Base-by-base conservation (phyloP, 2,888 invertebrate species). In the Lithophane ornitopus region DNA sequence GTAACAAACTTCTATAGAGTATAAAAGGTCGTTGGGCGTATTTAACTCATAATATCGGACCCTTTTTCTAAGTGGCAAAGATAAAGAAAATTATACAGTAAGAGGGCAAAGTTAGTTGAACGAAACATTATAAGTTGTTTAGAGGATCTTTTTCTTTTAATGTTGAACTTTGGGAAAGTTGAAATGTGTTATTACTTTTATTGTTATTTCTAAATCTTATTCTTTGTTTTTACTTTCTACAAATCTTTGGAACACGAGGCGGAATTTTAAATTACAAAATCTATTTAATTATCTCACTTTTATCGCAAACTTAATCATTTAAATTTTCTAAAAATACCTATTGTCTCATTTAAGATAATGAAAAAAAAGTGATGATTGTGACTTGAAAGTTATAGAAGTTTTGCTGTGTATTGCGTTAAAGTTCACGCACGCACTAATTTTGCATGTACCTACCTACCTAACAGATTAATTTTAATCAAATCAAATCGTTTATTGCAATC, bases 21-120 rank as follows among this genome's bases (percentile, higher is more conserved):
- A 65, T n/a, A 68, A 79, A 70, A 54, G 74, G 71, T 67, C 74
- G 70, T 74, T 81, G 73, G 63, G 54, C 56, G 63, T 66, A 65
- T 78, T 63, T 66, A 70, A 79, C 52, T 77, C 66, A 46, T 79
- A 79, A 82, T 66, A 70, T 70, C 56, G 61, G 70, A 72, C 82
- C 76, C 70, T 84, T 84, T 81, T 72, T 72, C 44, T 78, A 78
- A 78, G 76, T 66, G 58, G 59, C 26, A 28, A 65, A 79, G 72
- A 80, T 85, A 84, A 81, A 79, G 78, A 75, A 82, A 84, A 80
- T 80, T 82, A 75, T 70, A 79, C 78, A 62, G 70, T 72, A 74
- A 59, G 66, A 71, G 46, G 46, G 71, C 11, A 70, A 82, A 86
- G 66, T 84, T 78, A 74, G 56, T 70, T 72, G 26, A 61, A 78